Base-by-base conservation (phyloP, 2,113 vertebrate genomes). In the Collichthys lucidus region DNA sequence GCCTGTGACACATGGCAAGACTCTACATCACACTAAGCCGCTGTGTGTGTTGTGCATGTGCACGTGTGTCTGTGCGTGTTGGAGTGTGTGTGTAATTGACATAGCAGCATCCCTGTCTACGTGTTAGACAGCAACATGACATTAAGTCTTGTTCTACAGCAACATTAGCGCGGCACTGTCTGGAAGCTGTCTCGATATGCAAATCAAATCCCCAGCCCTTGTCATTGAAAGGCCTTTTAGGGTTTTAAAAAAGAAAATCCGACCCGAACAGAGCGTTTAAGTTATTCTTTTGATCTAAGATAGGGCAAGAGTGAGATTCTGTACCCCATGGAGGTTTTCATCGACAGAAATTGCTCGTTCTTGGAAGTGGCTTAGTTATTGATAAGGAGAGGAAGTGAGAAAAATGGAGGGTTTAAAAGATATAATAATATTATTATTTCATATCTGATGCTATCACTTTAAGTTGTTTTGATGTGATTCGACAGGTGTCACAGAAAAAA, bases 71-170 rank as follows among this genome's bases (percentile, higher is more conserved):
- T 46, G 73, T 65, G 83, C 16, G 61, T 50, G 29, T 46, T 64
- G 24, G 6, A 35, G 42, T 75, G 82, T 69, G 82, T 69, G 70
- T 75, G 77, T 85, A 91, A 90, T 89, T 88, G 91, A 90, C 82
- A 90, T 83, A 86, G 86, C 88, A 77, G 82, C 55, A 10, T 86
- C 86, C 80, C 80, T 70, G 80, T 87, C 84, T 90, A 50, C 42
- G 35, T 61, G 81, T 91, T 75, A 78, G 93, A 94, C 93, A 87
- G 90, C 82, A 87, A 94, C 91, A 91, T 92, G 92, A 93, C 93
- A 80, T 89, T 91, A 91, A 92, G 89, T 91, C 91, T 84, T 91
- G 92, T 93, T 91, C 77, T 90, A 91, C 92, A 91, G 87, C 75
- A 84, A 84, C 90, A 89, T 89, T 82, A 86, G 87, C 47, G 56